Percentiles rank a stretch among this genome's conserved stretches.
phyloP scores from a whole-genome alignment of 2,113 vertebrate species.

The Maylandia zebra region DNA sequence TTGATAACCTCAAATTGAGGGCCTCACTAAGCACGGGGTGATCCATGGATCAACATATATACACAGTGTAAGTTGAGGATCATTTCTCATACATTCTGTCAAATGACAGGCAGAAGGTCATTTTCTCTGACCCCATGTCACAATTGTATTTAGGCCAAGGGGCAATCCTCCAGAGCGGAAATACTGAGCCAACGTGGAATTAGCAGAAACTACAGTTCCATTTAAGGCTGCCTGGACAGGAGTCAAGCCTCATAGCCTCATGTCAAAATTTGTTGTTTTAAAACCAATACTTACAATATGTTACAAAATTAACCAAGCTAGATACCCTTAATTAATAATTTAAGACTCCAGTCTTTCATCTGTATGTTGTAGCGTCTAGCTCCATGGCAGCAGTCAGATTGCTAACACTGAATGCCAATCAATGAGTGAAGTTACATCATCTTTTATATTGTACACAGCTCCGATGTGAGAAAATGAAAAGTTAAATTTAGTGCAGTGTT shows the following conservation, averaged over 20 bases:
- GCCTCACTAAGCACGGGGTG: background rate
- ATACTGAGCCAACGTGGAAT: background rate
- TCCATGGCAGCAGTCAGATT: background rate
- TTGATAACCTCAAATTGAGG: background rate
- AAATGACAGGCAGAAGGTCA: background rate
- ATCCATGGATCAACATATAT: background rate
- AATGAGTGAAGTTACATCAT: background rate
- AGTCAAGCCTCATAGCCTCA: background rate
- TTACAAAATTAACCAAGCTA: background rate
- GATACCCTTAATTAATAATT: background rate
- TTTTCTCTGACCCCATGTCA: background rate
- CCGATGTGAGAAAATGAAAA: background rate
- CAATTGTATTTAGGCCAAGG: background rate
- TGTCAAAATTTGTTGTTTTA: background rate
- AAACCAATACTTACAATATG: background rate
- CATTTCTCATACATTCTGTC: background rate
- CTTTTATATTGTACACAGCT: background rate
- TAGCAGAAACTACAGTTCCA: background rate
- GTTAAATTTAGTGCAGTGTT: background rate
- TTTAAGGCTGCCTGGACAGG: background rate
- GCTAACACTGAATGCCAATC: background rate
- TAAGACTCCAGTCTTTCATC: background rate
- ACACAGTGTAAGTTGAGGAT: background rate
- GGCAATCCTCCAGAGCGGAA: background rate
- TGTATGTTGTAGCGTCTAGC: background rate